Base-by-base conservation (phyloP, 2,797 vertebrate species). In the Tragelaphus oryx region DNA sequence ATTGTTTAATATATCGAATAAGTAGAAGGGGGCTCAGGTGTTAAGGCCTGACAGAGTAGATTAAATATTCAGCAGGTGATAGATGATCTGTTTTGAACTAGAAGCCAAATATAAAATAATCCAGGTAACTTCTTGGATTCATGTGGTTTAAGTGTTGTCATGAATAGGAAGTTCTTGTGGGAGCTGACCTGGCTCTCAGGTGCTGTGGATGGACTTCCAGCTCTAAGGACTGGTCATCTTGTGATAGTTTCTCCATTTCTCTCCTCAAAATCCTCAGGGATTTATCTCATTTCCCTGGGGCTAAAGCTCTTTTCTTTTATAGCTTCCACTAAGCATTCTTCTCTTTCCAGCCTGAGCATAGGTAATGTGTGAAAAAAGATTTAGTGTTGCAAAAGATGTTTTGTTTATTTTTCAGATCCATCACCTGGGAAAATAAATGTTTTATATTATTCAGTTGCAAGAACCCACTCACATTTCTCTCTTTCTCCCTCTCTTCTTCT, bases 321-420 rank as follows among this genome's bases (percentile, higher is more conserved):
- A 65, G 13, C 3, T 3, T 83, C 44, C 24, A 41, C 4, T 84
- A 2, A 17, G 44, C 60, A 4, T 22, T 71, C 20, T 5, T 71
- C 37, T 62, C 11, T 80, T 46, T 50, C 57, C 18, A 37, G 5
- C 1, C 50, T 71, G 33, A 12, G 13, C 44, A 48, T 17, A 26
- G 5, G 1, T 22, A 24, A 10, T 12, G 14, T 41, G 8, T 24
- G 1, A 8, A 28, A 30, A 20, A 82, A 48, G 1, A 3, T 24
- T 52, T 84, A 30, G 68, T 89, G 12, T 22, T 76, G 33, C 16
- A 71, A 83, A 78, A 37, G n/a, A 16, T 85, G 3, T 54, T 50
- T 87, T 54, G 2, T n/a, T 91, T 33, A 13, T 44, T 68, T 82
- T 60, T 30, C 26, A 83, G 68, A 28, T 85, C 46, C 30, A 6